These are phyloP conservation scores for Solea senegalensis DNA, from an alignment of 2,113 vertebrate genomes.

Conservation along the genomic window DNA sequence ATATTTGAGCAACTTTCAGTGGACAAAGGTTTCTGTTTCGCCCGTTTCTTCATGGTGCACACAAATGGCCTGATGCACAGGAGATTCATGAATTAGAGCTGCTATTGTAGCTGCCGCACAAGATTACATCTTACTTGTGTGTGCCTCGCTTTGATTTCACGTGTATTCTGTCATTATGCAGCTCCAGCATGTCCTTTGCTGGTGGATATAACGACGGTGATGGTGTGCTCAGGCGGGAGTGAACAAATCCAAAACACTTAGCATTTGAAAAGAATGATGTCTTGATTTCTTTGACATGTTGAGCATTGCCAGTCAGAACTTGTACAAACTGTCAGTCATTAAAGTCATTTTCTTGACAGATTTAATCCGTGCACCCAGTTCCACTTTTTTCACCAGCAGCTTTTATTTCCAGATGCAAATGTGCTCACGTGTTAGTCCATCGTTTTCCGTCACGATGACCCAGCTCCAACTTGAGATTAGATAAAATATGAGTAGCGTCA, in stretches of 20 bases:
- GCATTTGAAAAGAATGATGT: background rate
- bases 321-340: background rate
- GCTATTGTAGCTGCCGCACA: slow-evolving; percentile 35
- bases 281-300: background rate
- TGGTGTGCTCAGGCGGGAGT: background rate
- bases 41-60: slow-evolving; percentile 33
- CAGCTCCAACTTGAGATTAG: background rate
- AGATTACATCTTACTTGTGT: slow-evolving; percentile 15
- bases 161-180: background rate
- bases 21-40: slow-evolving; percentile 49
- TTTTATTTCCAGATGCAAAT: background rate
- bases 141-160: slow-evolving; percentile 17
- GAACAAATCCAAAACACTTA: background rate
- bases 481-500: slow-evolving; percentile 1
- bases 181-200: background rate
- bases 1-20: slow-evolving; percentile 31
- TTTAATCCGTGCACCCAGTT: background rate
- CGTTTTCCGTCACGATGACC: background rate
- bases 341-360: background rate
- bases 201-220: background rate
- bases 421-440: background rate
- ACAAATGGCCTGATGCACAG: slow-evolving; percentile 38
- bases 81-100: slow-evolving; percentile 50
- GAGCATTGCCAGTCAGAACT: background rate
- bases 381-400: background rate